These are phyloP conservation scores for Eumaeus atala DNA, from an alignment of 1,140 invertebrate genomes.

Conservation along the genomic window DNA sequence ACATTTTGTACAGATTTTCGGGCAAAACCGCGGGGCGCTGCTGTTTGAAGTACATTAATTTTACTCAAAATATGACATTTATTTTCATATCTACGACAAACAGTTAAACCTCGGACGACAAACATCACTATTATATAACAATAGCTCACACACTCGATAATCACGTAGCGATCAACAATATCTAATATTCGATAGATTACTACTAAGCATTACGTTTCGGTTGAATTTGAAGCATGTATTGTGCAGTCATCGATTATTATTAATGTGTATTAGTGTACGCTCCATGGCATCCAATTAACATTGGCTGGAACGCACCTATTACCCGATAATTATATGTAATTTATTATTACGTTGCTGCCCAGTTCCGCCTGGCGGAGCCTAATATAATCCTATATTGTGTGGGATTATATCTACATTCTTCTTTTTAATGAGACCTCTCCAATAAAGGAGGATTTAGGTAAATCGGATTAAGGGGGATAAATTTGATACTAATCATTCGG, in stretches of 20 bases:
- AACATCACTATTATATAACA: too few relatives aligned
- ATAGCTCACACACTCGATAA: too few relatives aligned
- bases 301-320: constrained; percentile 24
- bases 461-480: constrained; percentile 3
- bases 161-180: background rate
- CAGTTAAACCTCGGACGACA: too few relatives aligned
- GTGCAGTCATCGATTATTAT: constrained; percentile 27
- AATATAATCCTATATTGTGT: constrained; percentile 6
- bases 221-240: constrained; percentile 15
- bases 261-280: constrained; percentile 21
- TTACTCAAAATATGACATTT: too few relatives aligned
- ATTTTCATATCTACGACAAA: too few relatives aligned
- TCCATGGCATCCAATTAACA: constrained; percentile 27
- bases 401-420: constrained; percentile 8
- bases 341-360: constrained; percentile 24
- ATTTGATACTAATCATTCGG: too few relatives aligned
- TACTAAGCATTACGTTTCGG: constrained; percentile 6
- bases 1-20: too few relatives aligned
- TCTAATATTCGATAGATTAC: constrained; percentile 7
- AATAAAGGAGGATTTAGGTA: constrained; percentile 7
- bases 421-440: constrained; percentile 6
- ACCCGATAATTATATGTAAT: constrained; percentile 27
- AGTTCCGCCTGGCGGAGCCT: constrained; percentile 3
- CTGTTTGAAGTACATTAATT: too few relatives aligned
- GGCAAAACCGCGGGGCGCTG: too few relatives aligned